Conservation (phyloP, 2,797 vertebrate species). For the Channa striata region DNA sequence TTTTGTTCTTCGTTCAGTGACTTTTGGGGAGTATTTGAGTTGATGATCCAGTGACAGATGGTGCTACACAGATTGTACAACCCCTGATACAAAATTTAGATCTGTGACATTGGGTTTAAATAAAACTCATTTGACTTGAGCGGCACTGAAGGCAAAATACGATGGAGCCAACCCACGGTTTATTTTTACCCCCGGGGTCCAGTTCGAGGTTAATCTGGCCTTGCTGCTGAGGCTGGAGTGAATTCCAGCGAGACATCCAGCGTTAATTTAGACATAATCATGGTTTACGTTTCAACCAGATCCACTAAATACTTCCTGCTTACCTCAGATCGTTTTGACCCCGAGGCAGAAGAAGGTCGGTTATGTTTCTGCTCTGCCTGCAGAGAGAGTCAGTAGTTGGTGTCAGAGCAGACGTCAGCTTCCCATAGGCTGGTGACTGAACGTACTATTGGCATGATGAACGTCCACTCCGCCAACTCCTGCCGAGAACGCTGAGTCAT, state of each 20-base stretch:
- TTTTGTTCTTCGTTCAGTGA: too few species aligned
- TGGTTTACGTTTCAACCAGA: conserved; percentile 19
- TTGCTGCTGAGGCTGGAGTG: not conserved
- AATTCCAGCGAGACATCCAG: not conserved
- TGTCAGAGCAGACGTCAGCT: conserved; percentile 61
- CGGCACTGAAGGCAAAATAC: not conserved
- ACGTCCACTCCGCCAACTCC: conserved; percentile 62
- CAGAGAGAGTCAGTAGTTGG: conserved; percentile 20
- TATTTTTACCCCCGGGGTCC: not conserved
- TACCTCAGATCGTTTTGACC: conserved; percentile 24
- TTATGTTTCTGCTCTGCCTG: conserved; percentile 24
- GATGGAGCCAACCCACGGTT: not conserved
- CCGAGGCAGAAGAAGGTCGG: conserved; percentile 21
- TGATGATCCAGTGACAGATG: too few species aligned
- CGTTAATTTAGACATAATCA: conserved; percentile 11
- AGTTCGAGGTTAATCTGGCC: conserved; percentile 1
- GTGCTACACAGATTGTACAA: not conserved
- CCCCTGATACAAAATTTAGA: not conserved
- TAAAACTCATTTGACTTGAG: not conserved
- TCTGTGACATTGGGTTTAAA: not conserved
- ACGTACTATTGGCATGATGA: conserved; percentile 52
- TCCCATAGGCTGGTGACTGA: conserved; percentile 44
- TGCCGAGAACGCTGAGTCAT: conserved; percentile 75
- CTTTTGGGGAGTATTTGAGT: not conserved
- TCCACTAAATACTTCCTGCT: conserved; percentile 35